These are phyloP conservation scores for Thinocorus orbignyianus DNA, from an alignment of 2,113 vertebrate species.

Conservation along the genomic window DNA sequence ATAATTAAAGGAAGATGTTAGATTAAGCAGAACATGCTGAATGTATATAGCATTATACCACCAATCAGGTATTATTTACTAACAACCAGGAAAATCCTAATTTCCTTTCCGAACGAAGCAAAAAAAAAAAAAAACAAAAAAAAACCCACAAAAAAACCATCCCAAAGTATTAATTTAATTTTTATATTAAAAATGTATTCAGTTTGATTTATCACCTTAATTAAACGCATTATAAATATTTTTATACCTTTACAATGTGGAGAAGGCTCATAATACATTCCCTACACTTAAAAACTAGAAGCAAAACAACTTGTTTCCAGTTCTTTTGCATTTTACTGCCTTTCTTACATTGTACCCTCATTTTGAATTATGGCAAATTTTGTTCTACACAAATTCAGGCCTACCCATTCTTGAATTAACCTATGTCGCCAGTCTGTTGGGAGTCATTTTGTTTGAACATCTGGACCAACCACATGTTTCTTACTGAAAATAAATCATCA, in stretches of 20 bases:
- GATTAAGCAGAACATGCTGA: background rate
- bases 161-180: background rate
- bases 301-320: background rate
- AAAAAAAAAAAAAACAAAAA: background rate
- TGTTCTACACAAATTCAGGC: slow-evolving; percentile 53
- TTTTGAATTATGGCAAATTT: slow-evolving; percentile 39
- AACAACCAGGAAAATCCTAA: background rate
- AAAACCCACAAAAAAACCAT: too few species aligned
- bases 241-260: background rate
- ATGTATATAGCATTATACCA: background rate
- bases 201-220: background rate
- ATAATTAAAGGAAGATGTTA: background rate
- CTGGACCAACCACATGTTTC: slow-evolving; percentile 68
- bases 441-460: slow-evolving; percentile 68
- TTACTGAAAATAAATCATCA: slow-evolving; percentile 54
- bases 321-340: slow-evolving; percentile 18
- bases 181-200: background rate
- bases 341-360: background rate
- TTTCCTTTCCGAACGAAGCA: background rate
- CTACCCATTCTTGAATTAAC: slow-evolving; percentile 58
- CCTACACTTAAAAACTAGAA: background rate
- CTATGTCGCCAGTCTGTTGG: slow-evolving; percentile 53
- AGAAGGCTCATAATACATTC: background rate
- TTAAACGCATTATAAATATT: background rate
- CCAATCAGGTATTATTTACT: background rate